A percentile compares a stretch with the other conserved stretches of the same genome.
Evolutionary conservation across 2,888 invertebrate species (phyloP).

Genomic region (Abscondita cerata): DNA sequence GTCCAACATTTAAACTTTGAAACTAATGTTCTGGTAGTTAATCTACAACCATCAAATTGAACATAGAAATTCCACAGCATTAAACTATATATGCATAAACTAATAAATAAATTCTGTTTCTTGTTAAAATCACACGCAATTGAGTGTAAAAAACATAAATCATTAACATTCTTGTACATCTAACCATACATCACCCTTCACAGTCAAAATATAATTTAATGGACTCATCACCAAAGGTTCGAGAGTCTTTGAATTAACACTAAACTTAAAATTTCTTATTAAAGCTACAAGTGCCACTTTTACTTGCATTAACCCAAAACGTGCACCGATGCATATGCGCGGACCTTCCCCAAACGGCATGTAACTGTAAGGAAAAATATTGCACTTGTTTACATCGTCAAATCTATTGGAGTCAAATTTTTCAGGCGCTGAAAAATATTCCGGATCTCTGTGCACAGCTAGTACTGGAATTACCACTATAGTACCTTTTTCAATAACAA

Average conservation of each 20-base stretch:
- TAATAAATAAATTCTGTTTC: no score
- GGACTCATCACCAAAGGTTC: background rate
- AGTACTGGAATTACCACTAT: slow-evolving; percentile 13
- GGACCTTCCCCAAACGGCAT: slow-evolving; percentile 67
- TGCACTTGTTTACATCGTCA: slow-evolving; percentile 61
- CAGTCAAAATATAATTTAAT: background rate
- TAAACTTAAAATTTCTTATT: background rate
- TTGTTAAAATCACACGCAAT: no score
- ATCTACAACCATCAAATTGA: no score
- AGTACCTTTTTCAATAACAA: slow-evolving; percentile 14
- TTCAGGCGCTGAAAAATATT: slow-evolving; percentile 26
- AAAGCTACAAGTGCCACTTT: slow-evolving; percentile 29
- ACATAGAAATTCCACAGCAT: no score
- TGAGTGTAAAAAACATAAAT: no score
- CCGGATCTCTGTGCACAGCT: slow-evolving; percentile 23
- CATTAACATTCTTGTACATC: background rate
- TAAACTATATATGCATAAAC: no score
- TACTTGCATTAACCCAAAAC: slow-evolving; percentile 46
- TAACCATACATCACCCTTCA: background rate
- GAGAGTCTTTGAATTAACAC: background rate
- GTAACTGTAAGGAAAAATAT: slow-evolving; percentile 62
- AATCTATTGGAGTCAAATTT: slow-evolving; percentile 56
- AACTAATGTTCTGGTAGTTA: no score
- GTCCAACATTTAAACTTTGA: no score
- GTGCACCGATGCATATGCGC: slow-evolving; percentile 63